phyloP scores from a whole-genome alignment of 1,140 invertebrate species.

The Galleria mellonella region DNA sequence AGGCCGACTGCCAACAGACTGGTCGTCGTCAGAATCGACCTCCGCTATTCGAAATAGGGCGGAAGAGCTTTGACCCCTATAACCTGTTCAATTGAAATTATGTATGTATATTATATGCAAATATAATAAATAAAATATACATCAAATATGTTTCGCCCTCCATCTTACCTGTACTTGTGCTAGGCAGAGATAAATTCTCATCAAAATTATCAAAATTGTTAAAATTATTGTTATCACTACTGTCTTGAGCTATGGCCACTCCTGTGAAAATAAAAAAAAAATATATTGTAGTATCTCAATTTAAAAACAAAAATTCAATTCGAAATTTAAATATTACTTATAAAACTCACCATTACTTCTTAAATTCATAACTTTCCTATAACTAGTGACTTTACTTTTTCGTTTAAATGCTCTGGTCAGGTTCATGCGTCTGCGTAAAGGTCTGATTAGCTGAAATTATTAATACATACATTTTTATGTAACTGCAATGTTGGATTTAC shows the following conservation, averaged over 20 bases:
- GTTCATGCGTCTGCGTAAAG: conserved; percentile 53
- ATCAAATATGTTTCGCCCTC: neutral
- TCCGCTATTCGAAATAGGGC: conserved; percentile 74
- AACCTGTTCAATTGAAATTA: conserved; percentile 32
- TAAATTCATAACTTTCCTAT: conserved; percentile 53
- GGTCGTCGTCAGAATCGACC: conserved; percentile 76
- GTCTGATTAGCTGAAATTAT: conserved; percentile 49
- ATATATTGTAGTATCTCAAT: no score
- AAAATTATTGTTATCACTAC: conserved; percentile 55
- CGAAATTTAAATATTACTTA: no score
- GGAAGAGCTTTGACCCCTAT: conserved; percentile 63
- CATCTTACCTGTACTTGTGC: conserved; percentile 74
- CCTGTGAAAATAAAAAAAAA: conserved; percentile 24
- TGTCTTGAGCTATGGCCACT: conserved; percentile 40
- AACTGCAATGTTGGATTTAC: no score
- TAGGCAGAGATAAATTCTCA: conserved; percentile 69
- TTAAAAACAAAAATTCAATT: no score
- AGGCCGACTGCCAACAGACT: conserved; percentile 53
- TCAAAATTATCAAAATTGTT: conserved; percentile 44
- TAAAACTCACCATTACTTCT: conserved; percentile 40
- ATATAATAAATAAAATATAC: no score
- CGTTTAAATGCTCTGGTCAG: conserved; percentile 50
- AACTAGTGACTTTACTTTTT: conserved; percentile 59
- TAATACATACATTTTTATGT: neutral
- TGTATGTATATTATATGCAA: neutral